These are phyloP conservation scores for Sebastes oblongus DNA, from an alignment of 2,797 vertebrate species.

Conservation along the genomic window DNA sequence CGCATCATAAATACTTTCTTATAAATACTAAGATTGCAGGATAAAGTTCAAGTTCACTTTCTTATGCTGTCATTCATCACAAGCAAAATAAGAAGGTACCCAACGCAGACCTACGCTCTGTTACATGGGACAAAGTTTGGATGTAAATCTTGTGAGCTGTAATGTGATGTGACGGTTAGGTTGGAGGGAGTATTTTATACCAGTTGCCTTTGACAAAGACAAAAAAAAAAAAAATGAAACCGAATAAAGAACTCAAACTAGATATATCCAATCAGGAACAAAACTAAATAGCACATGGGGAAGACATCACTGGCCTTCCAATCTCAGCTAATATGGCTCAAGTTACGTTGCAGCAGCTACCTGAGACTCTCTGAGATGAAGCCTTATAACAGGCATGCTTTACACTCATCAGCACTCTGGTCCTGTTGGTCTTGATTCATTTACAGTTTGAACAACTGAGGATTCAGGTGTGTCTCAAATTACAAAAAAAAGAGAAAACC, in stretches of 20 bases:
- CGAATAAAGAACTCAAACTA: not conserved
- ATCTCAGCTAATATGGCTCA: constrained; percentile 17
- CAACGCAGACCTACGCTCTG: not conserved
- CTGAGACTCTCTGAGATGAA: constrained; percentile 26
- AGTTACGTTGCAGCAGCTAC: constrained; percentile 28
- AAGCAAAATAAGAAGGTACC: not conserved
- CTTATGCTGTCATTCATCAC: not conserved
- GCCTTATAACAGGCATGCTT: constrained; percentile 10
- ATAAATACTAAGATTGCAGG: not conserved
- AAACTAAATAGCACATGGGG: constrained; percentile 25
- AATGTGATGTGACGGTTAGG: not conserved
- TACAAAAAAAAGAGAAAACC: constrained; percentile 31
- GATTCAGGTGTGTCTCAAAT: constrained; percentile 35
- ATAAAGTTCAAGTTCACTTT: constrained; percentile 14
- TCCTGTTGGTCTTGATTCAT: constrained; percentile 35
- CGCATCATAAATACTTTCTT: not conserved
- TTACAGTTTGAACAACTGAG: constrained; percentile 41
- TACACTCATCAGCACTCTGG: constrained; percentile 18
- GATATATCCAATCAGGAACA: constrained; percentile 16
- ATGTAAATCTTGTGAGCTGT: not conserved
- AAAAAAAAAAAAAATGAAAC: not conserved
- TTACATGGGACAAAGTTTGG: not conserved
- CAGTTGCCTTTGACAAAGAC: not conserved
- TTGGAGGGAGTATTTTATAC: not conserved
- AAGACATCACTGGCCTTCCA: constrained; percentile 13